Evolutionary conservation across 1,140 invertebrate species (phyloP).

Genomic region (Oncopodura yosiiana): DNA sequence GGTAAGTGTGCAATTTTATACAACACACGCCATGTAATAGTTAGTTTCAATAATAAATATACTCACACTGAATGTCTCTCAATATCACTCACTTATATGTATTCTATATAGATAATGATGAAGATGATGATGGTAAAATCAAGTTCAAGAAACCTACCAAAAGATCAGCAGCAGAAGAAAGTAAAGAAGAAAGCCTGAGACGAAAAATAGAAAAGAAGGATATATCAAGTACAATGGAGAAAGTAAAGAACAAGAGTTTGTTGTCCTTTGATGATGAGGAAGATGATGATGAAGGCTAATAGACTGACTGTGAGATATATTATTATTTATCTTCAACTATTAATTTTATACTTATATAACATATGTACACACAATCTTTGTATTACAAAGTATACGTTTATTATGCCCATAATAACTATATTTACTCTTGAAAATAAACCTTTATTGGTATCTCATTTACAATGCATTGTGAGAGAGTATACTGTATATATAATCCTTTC

Average conservation of each 20-base stretch:
- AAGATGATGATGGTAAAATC: slow-evolving; percentile 46
- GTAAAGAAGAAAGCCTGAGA: slow-evolving; percentile 42
- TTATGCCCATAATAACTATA: no score
- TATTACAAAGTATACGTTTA: no score
- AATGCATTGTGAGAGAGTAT: no score
- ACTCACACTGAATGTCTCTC: neutral
- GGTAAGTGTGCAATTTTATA: neutral
- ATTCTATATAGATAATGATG: slow-evolving; percentile 32
- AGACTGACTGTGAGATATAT: no score
- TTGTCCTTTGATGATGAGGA: slow-evolving; percentile 41
- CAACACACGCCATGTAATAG: neutral
- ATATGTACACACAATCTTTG: no score
- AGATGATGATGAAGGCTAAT: slow-evolving; percentile 34
- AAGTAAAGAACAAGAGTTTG: slow-evolving; percentile 37
- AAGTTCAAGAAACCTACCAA: slow-evolving; percentile 45
- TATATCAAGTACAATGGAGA: slow-evolving; percentile 29
- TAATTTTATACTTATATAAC: no score
- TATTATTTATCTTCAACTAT: no score
- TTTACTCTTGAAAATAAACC: no score
- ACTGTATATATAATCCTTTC: no score
- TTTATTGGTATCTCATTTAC: no score
- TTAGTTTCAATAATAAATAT: neutral
- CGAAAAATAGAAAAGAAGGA: slow-evolving; percentile 29
- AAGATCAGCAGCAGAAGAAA: slow-evolving; percentile 39
- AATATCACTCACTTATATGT: neutral